Conservation (phyloP, 2,113 vertebrate species). For the Sinocyclocheilus grahami region DNA sequence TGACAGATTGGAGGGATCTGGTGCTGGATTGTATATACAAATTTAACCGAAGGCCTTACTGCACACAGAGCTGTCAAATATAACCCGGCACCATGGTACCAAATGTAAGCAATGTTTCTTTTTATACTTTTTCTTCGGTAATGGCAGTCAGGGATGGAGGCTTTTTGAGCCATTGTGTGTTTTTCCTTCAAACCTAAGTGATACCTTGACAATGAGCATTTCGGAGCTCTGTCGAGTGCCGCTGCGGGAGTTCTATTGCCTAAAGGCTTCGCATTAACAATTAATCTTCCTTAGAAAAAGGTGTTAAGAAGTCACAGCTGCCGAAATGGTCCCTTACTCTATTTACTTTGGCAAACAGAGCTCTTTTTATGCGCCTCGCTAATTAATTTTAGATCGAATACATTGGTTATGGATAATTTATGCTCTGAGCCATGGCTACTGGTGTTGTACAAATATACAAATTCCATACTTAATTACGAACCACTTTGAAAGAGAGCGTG, state of each 20-base stretch:
- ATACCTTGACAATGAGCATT: slow-evolving; percentile 71
- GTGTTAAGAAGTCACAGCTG: slow-evolving; percentile 71
- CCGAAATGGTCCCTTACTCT: slow-evolving; percentile 58
- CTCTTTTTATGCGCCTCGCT: slow-evolving; percentile 60
- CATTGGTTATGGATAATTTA: slow-evolving; percentile 77
- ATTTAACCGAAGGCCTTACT: slow-evolving; percentile 37
- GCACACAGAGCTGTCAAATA: slow-evolving; percentile 56
- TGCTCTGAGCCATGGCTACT: slow-evolving; percentile 71
- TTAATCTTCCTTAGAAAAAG: slow-evolving; percentile 71
- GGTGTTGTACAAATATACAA: slow-evolving; percentile 78
- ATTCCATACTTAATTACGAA: slow-evolving; percentile 69
- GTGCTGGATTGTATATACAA: slow-evolving; percentile 56
- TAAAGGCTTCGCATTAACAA: slow-evolving; percentile 75
- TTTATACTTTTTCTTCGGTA: slow-evolving; percentile 48
- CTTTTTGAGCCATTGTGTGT: slow-evolving; percentile 51
- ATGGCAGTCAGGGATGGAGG: slow-evolving; percentile 58
- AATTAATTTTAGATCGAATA: slow-evolving; percentile 80
- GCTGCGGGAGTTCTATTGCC: slow-evolving; percentile 71
- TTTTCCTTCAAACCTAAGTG: slow-evolving; percentile 55
- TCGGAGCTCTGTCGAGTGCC: slow-evolving; percentile 54
- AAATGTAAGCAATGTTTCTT: slow-evolving; percentile 49
- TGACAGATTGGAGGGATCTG: slow-evolving; percentile 30
- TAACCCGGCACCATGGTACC: slow-evolving; percentile 40
- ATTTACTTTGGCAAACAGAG: slow-evolving; percentile 71
- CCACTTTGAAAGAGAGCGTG: slow-evolving; percentile 63